Conservation (phyloP, 1,140 invertebrate species). For the Papilio aristodemus region DNA sequence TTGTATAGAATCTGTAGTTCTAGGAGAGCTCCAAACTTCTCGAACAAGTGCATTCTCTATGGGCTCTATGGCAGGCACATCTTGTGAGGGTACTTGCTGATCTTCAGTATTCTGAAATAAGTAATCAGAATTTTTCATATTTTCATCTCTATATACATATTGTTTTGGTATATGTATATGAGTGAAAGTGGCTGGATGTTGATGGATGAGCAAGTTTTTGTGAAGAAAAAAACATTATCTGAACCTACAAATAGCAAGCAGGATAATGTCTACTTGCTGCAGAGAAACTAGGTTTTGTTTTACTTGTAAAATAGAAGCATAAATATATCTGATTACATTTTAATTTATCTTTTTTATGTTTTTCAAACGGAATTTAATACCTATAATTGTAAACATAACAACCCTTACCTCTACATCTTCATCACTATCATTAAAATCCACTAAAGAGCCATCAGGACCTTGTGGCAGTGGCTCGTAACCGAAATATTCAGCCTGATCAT, state of each 20-base stretch:
- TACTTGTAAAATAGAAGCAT: too few relatives aligned
- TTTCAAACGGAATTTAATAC: background rate
- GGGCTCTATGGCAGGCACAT: conserved; percentile 71
- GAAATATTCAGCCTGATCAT: conserved; percentile 66
- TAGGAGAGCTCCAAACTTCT: conserved; percentile 70
- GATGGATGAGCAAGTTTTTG: too few relatives aligned
- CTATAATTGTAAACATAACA: background rate
- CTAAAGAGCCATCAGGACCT: conserved; percentile 59
- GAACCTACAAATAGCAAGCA: too few relatives aligned
- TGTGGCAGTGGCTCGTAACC: conserved; percentile 71
- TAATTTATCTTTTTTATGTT: background rate
- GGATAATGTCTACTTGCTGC: too few relatives aligned
- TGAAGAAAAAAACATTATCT: too few relatives aligned
- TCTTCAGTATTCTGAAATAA: conserved; percentile 42
- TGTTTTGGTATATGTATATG: too few relatives aligned
- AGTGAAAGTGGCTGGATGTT: too few relatives aligned
- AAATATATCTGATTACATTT: too few relatives aligned
- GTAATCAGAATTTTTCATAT: background rate
- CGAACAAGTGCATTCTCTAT: conserved; percentile 66
- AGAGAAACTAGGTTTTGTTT: too few relatives aligned
- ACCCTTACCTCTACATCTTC: conserved; percentile 53
- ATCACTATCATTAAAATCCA: conserved; percentile 56
- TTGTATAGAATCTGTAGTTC: conserved; percentile 64
- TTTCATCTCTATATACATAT: too few relatives aligned
- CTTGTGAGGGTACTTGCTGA: conserved; percentile 40